phyloP scores from a whole-genome alignment of 2,797 vertebrate genomes.

The Lepus oiostolus region DNA sequence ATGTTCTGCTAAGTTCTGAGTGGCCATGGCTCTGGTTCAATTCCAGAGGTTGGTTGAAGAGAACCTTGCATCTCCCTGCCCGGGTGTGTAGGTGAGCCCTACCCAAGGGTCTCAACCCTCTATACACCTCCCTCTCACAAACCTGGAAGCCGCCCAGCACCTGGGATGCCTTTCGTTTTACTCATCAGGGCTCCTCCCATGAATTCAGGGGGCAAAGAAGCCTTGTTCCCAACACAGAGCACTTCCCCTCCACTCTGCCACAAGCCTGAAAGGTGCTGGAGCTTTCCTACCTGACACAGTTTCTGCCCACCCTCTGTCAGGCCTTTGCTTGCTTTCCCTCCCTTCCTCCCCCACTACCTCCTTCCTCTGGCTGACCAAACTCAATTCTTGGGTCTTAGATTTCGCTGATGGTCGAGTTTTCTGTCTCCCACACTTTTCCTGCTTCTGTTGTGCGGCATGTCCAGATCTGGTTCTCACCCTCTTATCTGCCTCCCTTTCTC shows the following conservation, averaged over 20 bases:
- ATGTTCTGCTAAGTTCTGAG: conserved; percentile 13
- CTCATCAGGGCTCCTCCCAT: not conserved
- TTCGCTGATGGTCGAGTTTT: conserved; percentile 83
- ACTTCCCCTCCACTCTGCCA: not conserved
- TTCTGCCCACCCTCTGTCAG: conserved; percentile 8
- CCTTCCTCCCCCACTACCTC: conserved; percentile 34
- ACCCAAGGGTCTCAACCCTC: not conserved
- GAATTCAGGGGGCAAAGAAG: not conserved
- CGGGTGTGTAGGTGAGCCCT: not conserved
- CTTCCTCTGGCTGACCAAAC: conserved; percentile 75
- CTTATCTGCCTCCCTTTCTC: conserved; percentile 66
- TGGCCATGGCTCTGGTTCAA: conserved; percentile 50
- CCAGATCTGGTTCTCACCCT: conserved; percentile 64
- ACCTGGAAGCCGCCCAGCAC: not conserved
- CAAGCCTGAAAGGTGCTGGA: not conserved
- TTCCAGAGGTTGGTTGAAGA: conserved; percentile 39
- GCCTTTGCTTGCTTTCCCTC: conserved; percentile 24
- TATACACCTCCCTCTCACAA: not conserved
- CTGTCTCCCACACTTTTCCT: conserved; percentile 84
- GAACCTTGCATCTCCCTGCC: not conserved
- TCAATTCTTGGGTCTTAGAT: conserved; percentile 81
- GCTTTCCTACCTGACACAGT: conserved; percentile 66
- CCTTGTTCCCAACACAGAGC: conserved; percentile 1
- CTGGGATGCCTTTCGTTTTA: not conserved
- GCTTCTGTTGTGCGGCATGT: conserved; percentile 74